Evolutionary conservation across 2,113 vertebrate genomes (phyloP), one percentile per base, ranked within the genome.

Genomic region (Sinocyclocheilus anshuiensis): DNA sequence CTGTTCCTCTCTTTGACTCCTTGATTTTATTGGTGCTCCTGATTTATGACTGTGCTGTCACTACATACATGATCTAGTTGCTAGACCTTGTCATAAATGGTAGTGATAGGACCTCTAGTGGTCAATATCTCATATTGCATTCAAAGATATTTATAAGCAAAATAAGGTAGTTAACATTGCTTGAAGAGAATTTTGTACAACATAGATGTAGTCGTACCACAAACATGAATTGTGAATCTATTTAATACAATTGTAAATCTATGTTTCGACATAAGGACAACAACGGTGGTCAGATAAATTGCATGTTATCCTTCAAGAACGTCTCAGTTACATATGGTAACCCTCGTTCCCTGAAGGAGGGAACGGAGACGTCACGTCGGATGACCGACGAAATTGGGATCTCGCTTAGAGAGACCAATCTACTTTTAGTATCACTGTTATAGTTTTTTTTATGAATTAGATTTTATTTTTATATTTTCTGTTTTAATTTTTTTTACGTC

Each of bases 41-140:
- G 36, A 63, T 76, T 65, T 50, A 75, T 61, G 33, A 48, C 57
- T 75, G n/a, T 57, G 76, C 53, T 78, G 22, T 53, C 48, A 86
- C 12, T 45, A 26, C 42, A 45, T 45, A 26, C 57, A 59, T 74
- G 48, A 82, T 9, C 3, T 24, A 36, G 45, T 18, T 36, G 79
- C 18, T 24, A 13, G 24, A 55, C 42, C 16, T 61, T 16, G 3
- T 71, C 16, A 81, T 86, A 80, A 86, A 84, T 88, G 78, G 79
- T 78, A 48, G 67, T 18, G 20, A 77, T 29, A n/a, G 75, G 91
- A 84, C 89, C 86, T 91, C 91, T 90, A 87, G 91, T 90, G 91
- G 88, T 36, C 22, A 81, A 20, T 76, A 11, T 59, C 15, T 50
- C 16, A 18, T 86, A 67, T 50, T 78, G 26, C 83, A 39, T 69